Conservation (phyloP, 1,140 invertebrate species). For the Melitaea cinxia region DNA sequence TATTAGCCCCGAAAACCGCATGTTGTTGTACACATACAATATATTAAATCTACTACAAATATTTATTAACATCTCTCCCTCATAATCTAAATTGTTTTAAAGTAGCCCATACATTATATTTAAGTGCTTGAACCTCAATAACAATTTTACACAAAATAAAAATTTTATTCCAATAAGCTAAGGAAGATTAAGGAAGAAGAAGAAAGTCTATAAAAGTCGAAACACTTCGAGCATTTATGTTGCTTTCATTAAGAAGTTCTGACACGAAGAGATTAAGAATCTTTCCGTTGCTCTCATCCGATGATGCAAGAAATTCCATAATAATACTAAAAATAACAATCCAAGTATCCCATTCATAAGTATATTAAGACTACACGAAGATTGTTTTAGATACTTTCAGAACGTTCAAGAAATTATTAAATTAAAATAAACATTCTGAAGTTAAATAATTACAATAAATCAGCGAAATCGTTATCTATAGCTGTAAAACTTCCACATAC, state of each 20-base stretch:
- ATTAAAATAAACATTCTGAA: no score
- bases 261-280: slow-evolving; percentile 28
- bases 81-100: neutral
- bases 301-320: slow-evolving; percentile 1
- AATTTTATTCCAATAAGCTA: slow-evolving; percentile 20
- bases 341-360: neutral
- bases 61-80: no score
- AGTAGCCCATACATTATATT: neutral
- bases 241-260: slow-evolving; percentile 30
- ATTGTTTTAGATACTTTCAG: neutral
- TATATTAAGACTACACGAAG: neutral
- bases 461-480: neutral
- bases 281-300: slow-evolving; percentile 2
- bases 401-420: no score
- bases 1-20: no score
- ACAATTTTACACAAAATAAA: neutral
- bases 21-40: no score
- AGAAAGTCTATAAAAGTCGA: slow-evolving; percentile 10
- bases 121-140: neutral
- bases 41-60: no score
- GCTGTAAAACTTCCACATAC: neutral
- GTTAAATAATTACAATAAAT: neutral
- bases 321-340: slow-evolving; percentile 1
- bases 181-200: slow-evolving; percentile 23
- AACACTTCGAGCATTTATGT: slow-evolving; percentile 24